Base-by-base conservation (phyloP, 2,797 vertebrate species). In the Malurus splendens region DNA sequence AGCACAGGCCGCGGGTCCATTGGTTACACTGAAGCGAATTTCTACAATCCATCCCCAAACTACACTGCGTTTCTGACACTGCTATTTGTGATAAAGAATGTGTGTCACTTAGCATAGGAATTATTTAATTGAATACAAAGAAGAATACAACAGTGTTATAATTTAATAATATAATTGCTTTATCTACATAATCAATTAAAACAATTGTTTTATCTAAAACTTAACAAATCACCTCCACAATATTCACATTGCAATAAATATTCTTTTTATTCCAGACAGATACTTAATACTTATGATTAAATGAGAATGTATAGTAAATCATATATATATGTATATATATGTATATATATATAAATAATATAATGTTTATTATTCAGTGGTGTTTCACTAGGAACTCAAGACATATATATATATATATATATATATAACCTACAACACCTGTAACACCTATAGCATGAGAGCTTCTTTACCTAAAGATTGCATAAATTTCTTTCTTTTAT, bases 1-100 rank as follows among this genome's bases (percentile, higher is more conserved):
- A 60, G n/a, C 41, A 33, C 12, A 9, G 24, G 19, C 18, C 6
- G 3, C 19, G 2, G 19, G 45, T 27, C 15, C 13, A 2, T 1
- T 4, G 41, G 7, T 45, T 80, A 75, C 81, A 50, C 44, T 32
- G 56, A 59, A 15, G 44, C 70, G 20, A 27, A 5, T 56, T 57
- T 42, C 25, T 6, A 5, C 48, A 30, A 10, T 0, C 19, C 22
- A 75, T 41, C 44, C 19, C 60, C 70, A 54, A 82, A 89, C 11
- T 17, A 30, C 36, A 25, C 20, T 19, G 47, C 66, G 14, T 60
- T 59, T 71, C 41, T 44, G 48, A 25, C 3, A 13, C 0, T 25
- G 28, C 12, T 65, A 14, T 33, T 87, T 39, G 44, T 25, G 48
- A 59, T 30, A 52, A 44, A 70, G 4, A 51, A 68, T 4, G 28